phyloP scores from a whole-genome alignment of 2,888 invertebrate genomes.

The Campoplex capitator region DNA sequence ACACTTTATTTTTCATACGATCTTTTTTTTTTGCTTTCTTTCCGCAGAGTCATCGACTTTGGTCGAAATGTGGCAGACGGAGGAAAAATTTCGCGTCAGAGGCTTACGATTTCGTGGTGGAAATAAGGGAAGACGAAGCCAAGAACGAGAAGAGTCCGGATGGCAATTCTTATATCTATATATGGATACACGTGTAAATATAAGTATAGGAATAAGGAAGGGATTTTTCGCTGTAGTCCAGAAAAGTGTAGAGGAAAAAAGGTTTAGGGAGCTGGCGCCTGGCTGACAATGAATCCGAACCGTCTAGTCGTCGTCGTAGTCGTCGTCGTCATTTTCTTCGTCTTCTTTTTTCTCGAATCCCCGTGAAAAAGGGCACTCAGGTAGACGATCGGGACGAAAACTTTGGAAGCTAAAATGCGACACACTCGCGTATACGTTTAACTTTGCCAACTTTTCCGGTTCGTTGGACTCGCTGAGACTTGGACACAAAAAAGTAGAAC shows the following conservation, averaged over 20 bases:
- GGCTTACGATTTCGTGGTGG: slow-evolving; percentile 38
- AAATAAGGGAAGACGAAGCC: slow-evolving; percentile 56
- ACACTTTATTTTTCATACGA: not conserved
- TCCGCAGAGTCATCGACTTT: slow-evolving; percentile 40
- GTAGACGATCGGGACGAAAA: slow-evolving; percentile 69
- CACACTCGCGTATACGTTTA: not conserved
- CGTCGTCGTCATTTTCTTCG: slow-evolving; percentile 47
- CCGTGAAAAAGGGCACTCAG: slow-evolving; percentile 73
- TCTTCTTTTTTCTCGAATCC: slow-evolving; percentile 60
- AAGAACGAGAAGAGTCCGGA: slow-evolving; percentile 44
- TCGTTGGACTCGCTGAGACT: not conserved
- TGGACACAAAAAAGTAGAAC: not conserved
- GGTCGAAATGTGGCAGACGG: slow-evolving; percentile 31
- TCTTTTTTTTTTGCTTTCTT: slow-evolving; percentile 11
- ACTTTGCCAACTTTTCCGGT: slow-evolving; percentile 6
- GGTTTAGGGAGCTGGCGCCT: slow-evolving; percentile 76
- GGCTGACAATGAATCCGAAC: slow-evolving; percentile 76
- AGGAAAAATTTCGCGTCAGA: slow-evolving; percentile 48
- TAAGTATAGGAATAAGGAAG: slow-evolving; percentile 30
- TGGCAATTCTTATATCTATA: not conserved
- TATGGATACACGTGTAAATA: not conserved
- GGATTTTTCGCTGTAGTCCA: slow-evolving; percentile 26
- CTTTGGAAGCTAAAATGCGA: slow-evolving; percentile 15
- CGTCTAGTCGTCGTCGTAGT: slow-evolving; percentile 62
- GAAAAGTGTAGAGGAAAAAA: slow-evolving; percentile 40